A percentile compares a stretch with the other conserved stretches of the same genome.
Conservation (phyloP, 2,113 vertebrate species). For the Probosciger aterrimus region DNA sequence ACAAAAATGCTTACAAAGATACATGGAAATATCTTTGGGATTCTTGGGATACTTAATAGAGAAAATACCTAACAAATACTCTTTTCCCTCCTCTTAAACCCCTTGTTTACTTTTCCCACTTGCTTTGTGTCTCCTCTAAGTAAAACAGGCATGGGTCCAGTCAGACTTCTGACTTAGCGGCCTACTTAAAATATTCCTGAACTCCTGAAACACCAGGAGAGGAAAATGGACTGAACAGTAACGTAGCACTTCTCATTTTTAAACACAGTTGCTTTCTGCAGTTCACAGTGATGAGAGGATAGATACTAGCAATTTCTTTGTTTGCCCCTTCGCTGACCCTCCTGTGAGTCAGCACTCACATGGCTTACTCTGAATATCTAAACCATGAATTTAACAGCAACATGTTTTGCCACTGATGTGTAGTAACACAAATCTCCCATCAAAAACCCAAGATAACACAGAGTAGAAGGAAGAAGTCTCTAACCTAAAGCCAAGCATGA, state of each 20-base stretch:
- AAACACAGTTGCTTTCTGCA: background rate
- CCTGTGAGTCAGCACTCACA: slow-evolving; percentile 68
- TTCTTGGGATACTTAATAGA: background rate
- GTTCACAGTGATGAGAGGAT: background rate
- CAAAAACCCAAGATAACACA: slow-evolving; percentile 51
- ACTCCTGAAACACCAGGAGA: background rate
- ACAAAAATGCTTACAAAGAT: background rate
- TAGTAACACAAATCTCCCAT: slow-evolving; percentile 32
- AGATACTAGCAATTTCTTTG: background rate
- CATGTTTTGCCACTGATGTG: background rate
- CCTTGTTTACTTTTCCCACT: background rate
- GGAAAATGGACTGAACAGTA: accelerated
- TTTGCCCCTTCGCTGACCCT: background rate
- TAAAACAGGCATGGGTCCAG: background rate
- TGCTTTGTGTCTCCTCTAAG: background rate
- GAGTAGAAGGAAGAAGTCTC: background rate
- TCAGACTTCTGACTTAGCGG: background rate
- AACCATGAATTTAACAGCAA: slow-evolving; percentile 68
- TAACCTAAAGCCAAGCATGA: background rate
- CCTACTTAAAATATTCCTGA: background rate
- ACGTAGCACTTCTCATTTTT: background rate
- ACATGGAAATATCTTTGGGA: background rate
- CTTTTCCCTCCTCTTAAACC: background rate
- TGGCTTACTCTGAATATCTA: slow-evolving; percentile 68
- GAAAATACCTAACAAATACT: background rate